Evolutionary conservation across 2,113 vertebrate genomes (phyloP).

Genomic region (Sceloporus tristichus): DNA sequence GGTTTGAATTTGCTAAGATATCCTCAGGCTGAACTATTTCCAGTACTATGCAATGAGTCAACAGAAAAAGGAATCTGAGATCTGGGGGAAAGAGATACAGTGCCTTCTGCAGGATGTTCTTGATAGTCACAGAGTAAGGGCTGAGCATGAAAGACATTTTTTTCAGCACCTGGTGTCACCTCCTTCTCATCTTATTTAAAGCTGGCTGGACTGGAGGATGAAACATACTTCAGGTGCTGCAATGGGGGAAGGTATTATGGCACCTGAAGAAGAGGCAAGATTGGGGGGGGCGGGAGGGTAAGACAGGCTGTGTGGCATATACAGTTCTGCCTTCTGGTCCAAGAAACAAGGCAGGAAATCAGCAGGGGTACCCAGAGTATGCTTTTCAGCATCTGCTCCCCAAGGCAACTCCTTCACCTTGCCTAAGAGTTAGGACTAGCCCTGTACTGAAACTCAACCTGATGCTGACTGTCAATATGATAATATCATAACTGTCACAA

Average conservation of each 20-base stretch:
- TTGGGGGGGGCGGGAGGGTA: neutral
- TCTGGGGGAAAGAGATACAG: neutral
- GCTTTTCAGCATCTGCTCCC: too few species aligned
- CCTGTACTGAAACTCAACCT: too few species aligned
- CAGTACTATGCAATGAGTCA: neutral
- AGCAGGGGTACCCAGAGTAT: too few species aligned
- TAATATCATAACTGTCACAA: neutral
- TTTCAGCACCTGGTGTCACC: neutral
- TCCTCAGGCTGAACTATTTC: neutral
- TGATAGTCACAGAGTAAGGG: neutral
- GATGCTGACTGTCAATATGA: neutral
- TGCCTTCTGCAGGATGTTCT: neutral
- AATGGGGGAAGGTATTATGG: neutral
- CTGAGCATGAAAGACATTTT: neutral
- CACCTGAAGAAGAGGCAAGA: neutral
- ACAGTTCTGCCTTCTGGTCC: neutral
- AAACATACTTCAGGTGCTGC: neutral
- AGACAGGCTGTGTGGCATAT: neutral
- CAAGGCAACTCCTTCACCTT: too few species aligned
- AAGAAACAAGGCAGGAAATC: neutral
- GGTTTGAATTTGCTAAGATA: neutral
- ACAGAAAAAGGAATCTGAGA: neutral
- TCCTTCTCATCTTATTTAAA: neutral
- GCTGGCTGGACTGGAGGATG: neutral
- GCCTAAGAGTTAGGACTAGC: too few species aligned